phyloP scores from a whole-genome alignment of 1,140 invertebrate genomes.

The Magallana gigas region DNA sequence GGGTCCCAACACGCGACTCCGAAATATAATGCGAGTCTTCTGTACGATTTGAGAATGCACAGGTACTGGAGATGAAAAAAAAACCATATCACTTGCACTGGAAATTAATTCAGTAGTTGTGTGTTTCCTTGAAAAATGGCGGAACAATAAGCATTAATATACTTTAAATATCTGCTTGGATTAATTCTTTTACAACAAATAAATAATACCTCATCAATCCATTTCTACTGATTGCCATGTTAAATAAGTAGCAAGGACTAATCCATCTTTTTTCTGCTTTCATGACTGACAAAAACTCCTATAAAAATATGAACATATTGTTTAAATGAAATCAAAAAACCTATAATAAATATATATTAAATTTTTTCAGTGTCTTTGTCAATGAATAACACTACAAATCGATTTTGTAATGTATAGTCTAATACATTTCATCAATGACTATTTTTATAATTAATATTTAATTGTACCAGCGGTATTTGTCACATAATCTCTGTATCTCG shows the following conservation, averaged over 20 bases:
- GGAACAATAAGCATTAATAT: too few species aligned
- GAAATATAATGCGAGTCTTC: slow-evolving; percentile 20
- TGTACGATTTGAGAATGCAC: not conserved
- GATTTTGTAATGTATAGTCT: not conserved
- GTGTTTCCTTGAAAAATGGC: too few species aligned
- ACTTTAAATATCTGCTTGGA: too few species aligned
- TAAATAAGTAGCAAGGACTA: slow-evolving; percentile 41
- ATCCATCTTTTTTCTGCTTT: slow-evolving; percentile 60
- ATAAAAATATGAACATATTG: slow-evolving; percentile 25
- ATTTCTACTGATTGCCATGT: slow-evolving; percentile 61
- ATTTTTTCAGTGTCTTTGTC: too few species aligned
- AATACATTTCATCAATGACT: too few species aligned
- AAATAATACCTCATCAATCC: slow-evolving; percentile 60
- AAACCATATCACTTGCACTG: too few species aligned
- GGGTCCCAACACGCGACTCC: not conserved
- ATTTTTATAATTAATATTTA: too few species aligned
- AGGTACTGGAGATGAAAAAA: not conserved
- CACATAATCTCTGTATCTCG: not conserved
- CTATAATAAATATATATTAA: too few species aligned
- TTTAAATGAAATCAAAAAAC: not conserved
- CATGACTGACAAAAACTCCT: slow-evolving; percentile 57
- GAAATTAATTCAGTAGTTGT: too few species aligned
- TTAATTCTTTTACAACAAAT: not conserved
- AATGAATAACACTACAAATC: not conserved
- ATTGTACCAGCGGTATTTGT: too few species aligned